These are phyloP conservation scores for Leucoptera coffeella DNA, from an alignment of 2,888 invertebrate species.

Conservation along the genomic window DNA sequence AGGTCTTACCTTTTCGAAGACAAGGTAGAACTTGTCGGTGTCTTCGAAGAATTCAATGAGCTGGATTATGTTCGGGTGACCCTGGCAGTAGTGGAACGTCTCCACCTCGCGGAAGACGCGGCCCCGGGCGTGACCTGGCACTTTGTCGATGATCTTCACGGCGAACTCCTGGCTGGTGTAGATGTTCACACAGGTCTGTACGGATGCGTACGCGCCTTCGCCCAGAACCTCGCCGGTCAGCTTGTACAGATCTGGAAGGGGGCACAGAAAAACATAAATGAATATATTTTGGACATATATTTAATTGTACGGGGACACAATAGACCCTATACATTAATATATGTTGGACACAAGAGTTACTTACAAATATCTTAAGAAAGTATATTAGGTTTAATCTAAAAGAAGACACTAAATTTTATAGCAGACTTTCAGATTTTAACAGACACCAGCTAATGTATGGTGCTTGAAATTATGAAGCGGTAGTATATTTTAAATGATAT, in stretches of 20 bases:
- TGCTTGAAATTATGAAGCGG: too few species aligned
- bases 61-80: slow-evolving; percentile 96
- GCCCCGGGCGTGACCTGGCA: slow-evolving; percentile 88
- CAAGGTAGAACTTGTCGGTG: slow-evolving; percentile 93
- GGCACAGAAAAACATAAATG: too few species aligned
- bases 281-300: too few species aligned
- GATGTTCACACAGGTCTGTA: slow-evolving; percentile 87
- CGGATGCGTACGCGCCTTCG: slow-evolving; percentile 94
- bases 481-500: too few species aligned
- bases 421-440: too few species aligned
- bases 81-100: slow-evolving; percentile 97
- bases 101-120: slow-evolving; percentile 97
- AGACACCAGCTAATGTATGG: too few species aligned
- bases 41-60: slow-evolving; percentile 97
- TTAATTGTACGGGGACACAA: too few species aligned
- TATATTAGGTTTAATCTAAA: too few species aligned
- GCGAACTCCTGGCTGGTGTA: slow-evolving; percentile 92
- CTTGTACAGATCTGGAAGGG: slow-evolving; percentile 82
- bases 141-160: slow-evolving; percentile 95
- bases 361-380: too few species aligned
- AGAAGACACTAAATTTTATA: too few species aligned
- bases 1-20: slow-evolving; percentile 87
- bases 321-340: too few species aligned
- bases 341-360: too few species aligned
- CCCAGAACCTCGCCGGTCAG: slow-evolving; percentile 93